These are phyloP conservation scores for Miltochrista miniata DNA, from an alignment of 2,888 invertebrate species.

Conservation along the genomic window DNA sequence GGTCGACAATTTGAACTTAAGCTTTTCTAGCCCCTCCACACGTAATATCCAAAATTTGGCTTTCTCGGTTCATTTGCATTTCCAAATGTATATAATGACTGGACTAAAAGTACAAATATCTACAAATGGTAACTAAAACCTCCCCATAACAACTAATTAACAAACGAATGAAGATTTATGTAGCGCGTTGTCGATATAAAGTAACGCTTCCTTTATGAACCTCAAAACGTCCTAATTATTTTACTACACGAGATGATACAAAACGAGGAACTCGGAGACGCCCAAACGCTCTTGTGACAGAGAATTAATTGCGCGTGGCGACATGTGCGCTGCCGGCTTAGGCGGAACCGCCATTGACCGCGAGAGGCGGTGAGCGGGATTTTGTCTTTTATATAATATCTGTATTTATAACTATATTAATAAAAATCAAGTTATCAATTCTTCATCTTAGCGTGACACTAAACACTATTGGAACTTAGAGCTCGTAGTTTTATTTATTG, in stretches of 20 bases:
- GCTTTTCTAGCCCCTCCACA: no score
- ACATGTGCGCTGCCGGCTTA: constrained; percentile 64
- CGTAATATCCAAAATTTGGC: no score
- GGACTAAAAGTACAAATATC: constrained; percentile 30
- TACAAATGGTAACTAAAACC: constrained; percentile 49
- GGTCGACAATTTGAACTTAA: no score
- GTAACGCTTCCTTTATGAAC: constrained; percentile 82
- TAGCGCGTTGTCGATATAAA: constrained; percentile 82
- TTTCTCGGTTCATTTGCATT: no score
- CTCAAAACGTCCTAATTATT: constrained; percentile 84
- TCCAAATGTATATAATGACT: no score
- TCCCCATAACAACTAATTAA: constrained; percentile 70
- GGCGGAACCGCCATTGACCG: constrained; percentile 20
- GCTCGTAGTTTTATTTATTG: no score
- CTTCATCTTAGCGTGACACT: no score
- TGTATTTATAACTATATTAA: no score
- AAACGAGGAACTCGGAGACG: constrained; percentile 77
- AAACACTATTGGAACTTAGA: no score
- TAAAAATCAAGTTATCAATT: no score
- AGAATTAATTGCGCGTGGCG: constrained; percentile 82
- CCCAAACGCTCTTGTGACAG: constrained; percentile 83
- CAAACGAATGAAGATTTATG: constrained; percentile 80
- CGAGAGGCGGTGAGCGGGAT: constrained; percentile 32
- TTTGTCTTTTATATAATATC: constrained; percentile 18
- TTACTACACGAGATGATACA: constrained; percentile 73